These are phyloP conservation scores for Anthoscopus minutus DNA, from an alignment of 2,113 vertebrate genomes.

Conservation along the genomic window DNA sequence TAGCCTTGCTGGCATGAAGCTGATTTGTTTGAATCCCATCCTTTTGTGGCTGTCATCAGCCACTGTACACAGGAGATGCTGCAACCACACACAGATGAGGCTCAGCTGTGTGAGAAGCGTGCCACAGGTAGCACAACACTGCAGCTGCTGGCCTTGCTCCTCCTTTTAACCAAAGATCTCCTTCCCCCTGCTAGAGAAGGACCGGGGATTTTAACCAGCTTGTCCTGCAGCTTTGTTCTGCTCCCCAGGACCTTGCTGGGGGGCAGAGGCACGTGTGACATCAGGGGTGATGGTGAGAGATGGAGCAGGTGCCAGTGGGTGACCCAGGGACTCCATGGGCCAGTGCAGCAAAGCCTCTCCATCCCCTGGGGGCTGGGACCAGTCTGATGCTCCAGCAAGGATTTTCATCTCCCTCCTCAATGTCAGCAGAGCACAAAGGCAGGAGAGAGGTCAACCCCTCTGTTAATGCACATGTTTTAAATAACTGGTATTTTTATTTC, in stretches of 20 bases:
- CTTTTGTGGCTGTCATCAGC: neutral
- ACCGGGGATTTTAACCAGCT: neutral
- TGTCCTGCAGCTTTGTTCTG: neutral
- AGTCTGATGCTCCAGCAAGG: neutral
- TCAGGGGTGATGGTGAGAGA: accelerated
- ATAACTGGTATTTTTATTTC: slow-evolving; percentile 50
- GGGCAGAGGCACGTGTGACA: neutral
- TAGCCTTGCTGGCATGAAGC: neutral
- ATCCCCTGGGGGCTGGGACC: accelerated
- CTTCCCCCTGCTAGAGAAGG: neutral
- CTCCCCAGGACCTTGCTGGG: neutral
- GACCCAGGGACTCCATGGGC: neutral
- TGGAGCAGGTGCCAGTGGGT: neutral
- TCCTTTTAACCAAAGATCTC: neutral
- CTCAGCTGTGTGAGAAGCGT: neutral
- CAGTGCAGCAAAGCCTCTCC: neutral
- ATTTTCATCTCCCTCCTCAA: neutral
- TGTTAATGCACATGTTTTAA: slow-evolving; percentile 41
- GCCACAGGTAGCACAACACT: neutral
- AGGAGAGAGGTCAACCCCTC: slow-evolving; percentile 1
- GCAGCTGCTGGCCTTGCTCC: neutral
- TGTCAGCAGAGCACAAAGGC: neutral
- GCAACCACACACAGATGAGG: neutral
- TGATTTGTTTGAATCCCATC: neutral
- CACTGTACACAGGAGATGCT: neutral